Base-by-base conservation (phyloP, 2,888 invertebrate species). In the Poecilus cupreus region DNA sequence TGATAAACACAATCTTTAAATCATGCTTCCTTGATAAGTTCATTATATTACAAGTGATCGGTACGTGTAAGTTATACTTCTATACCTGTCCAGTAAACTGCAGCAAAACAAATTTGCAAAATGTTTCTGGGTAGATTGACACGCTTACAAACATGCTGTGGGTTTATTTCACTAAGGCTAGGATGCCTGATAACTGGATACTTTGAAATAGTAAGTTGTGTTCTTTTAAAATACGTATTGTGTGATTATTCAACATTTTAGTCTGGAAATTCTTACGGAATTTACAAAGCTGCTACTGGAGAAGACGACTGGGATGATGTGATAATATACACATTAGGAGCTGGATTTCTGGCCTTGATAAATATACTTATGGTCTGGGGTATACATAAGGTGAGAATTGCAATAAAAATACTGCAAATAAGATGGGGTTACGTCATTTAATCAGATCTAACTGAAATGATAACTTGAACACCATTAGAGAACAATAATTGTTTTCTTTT, bases 111-210 rank as follows among this genome's bases (percentile, higher is more conserved):
- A 18, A 20, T 3, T 54, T 26, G n/a, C n/a, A 70, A 70, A 49
- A 79, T 79, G 79, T 70, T 68, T 46, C 24, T 43, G 6, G 13
- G 26, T n/a, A 39, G 37, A 18, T 18, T 37, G 16, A 68, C 64
- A 6, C 64, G 64, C 18, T 37, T 37, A 13, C 2, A 32, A 68
- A 37, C 18, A 43, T 85, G 85, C 81, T 83, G 84, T 49, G 84
- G 81, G 51, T 83, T 83, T 82, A 64, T 86, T 18, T 83, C 84
- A 82, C 83, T 86, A 57, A 85, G 84, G 82, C 84, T 82, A 72
- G 85, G 85, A 1, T 86, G 86, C 46, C 77, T 85, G 37, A 76
- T 86, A 22, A 85, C 86, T 85, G 84, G 84, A 13, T 84, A 84
- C n/a, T 77, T 83, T n/a, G 85, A 85, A 83, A 77, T 85, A 51